phyloP scores from a whole-genome alignment of 2,797 vertebrate species.

The Apogon hyalosoma region DNA sequence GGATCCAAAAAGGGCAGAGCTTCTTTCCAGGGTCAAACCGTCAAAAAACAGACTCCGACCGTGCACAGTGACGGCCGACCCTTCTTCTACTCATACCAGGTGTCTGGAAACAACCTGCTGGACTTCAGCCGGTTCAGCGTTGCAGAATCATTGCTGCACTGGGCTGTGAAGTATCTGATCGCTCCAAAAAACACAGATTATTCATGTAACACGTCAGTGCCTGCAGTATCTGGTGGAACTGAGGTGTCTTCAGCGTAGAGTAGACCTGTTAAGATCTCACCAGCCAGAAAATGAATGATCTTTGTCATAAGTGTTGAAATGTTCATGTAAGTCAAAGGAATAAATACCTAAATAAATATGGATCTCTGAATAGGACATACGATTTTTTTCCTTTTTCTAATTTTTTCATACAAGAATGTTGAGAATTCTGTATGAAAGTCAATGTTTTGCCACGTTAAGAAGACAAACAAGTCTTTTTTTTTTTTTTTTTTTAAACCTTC shows the following conservation, averaged over 20 bases:
- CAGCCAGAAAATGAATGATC: too few relatives aligned
- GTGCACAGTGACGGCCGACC: constrained; percentile 53
- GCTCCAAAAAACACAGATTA: constrained; percentile 7
- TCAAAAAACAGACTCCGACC: neutral
- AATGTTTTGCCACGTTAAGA: too few relatives aligned
- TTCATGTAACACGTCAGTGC: neutral
- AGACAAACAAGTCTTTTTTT: too few relatives aligned
- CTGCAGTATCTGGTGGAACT: neutral
- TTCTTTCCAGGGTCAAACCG: neutral
- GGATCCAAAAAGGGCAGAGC: neutral
- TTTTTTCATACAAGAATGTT: too few relatives aligned
- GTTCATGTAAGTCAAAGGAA: too few relatives aligned
- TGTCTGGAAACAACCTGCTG: constrained; percentile 47
- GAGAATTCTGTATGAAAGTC: too few relatives aligned
- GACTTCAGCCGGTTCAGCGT: constrained; percentile 55
- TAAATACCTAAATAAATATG: too few relatives aligned
- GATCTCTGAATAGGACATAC: too few relatives aligned
- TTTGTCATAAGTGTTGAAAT: too few relatives aligned
- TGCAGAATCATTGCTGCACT: constrained; percentile 43
- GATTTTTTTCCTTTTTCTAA: too few relatives aligned
- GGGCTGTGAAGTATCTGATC: constrained; percentile 71
- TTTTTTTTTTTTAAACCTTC: too few relatives aligned
- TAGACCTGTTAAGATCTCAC: too few relatives aligned
- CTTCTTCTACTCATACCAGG: constrained; percentile 65
- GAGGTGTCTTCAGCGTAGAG: neutral